Percentiles rank a stretch among this genome's conserved stretches.
These are phyloP conservation scores for Drosophila lini DNA, from an alignment of 1,140 invertebrate species.

Conservation along the genomic window DNA sequence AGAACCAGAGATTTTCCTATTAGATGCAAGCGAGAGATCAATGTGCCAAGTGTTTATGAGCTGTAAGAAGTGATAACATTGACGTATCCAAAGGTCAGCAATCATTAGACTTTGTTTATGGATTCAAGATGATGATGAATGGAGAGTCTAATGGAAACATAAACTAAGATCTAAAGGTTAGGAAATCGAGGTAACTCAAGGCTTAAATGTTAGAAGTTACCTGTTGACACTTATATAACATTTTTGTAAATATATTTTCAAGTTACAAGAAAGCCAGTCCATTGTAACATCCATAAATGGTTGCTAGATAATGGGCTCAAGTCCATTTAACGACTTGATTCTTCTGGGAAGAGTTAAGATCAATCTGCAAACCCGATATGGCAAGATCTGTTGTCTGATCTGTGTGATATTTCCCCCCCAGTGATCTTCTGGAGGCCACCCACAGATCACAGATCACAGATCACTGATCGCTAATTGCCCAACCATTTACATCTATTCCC, in stretches of 20 bases:
- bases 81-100: constrained; percentile 14
- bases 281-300: not conserved
- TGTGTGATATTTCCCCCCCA: not conserved
- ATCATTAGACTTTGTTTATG: constrained; percentile 11
- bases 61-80: constrained; percentile 10
- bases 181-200: not conserved
- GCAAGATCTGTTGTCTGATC: not conserved
- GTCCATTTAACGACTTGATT: not conserved
- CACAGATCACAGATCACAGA: not conserved
- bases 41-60: constrained; percentile 12
- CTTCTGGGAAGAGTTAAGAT: not conserved
- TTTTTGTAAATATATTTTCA: not conserved
- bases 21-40: constrained; percentile 11
- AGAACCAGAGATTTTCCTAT: constrained; percentile 18
- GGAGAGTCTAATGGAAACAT: not conserved
- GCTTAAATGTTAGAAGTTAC: not conserved
- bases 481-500: constrained; percentile 15
- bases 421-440: constrained; percentile 2
- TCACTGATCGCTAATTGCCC: constrained; percentile 7
- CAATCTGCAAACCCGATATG: not conserved
- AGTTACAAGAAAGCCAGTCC: not conserved
- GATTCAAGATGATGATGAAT: not conserved
- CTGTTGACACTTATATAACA: not conserved
- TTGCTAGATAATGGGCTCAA: not conserved
- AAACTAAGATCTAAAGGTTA: not conserved